Conservation (phyloP, 2,797 vertebrate genomes). For the Sternarchorhynchus goeldii region DNA sequence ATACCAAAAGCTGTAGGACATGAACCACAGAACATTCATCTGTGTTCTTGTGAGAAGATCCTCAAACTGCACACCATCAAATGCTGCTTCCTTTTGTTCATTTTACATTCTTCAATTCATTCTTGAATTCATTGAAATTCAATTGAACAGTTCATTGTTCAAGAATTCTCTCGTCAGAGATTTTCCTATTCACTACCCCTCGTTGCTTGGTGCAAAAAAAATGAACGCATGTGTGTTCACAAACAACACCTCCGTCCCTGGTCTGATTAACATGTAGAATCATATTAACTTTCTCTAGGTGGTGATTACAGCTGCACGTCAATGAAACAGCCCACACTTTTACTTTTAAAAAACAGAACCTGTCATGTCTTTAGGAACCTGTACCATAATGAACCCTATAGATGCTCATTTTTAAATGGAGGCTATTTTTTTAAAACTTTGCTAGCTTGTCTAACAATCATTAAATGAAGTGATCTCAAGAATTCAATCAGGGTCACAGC, state of each 20-base stretch:
- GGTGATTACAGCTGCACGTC: conserved; percentile 62
- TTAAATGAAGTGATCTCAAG: conserved; percentile 48
- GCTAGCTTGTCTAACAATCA: conserved; percentile 43
- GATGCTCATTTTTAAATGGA: conserved; percentile 58
- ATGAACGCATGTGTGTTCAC: conserved; percentile 63
- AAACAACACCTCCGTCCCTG: conserved; percentile 60
- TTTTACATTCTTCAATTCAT: conserved; percentile 10
- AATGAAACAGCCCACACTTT: conserved; percentile 44
- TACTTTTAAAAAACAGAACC: conserved; percentile 29
- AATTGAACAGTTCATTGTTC: too few species aligned
- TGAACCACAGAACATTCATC: conserved; percentile 6
- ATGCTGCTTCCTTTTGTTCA: neutral
- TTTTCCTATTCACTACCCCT: too few species aligned
- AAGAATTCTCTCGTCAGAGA: too few species aligned
- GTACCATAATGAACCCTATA: conserved; percentile 13
- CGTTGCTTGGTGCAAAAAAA: conserved; percentile 31
- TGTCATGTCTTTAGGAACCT: conserved; percentile 27
- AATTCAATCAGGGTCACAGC: conserved; percentile 35
- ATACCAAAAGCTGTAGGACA: conserved; percentile 22
- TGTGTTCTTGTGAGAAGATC: too few species aligned
- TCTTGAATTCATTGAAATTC: neutral
- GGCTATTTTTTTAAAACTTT: conserved; percentile 33
- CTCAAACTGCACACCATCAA: too few species aligned
- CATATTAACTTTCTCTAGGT: conserved; percentile 63
- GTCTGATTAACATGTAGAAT: conserved; percentile 32